Evolutionary conservation across 1,140 invertebrate genomes (phyloP).

Genomic region (Heliconius nattereri): DNA sequence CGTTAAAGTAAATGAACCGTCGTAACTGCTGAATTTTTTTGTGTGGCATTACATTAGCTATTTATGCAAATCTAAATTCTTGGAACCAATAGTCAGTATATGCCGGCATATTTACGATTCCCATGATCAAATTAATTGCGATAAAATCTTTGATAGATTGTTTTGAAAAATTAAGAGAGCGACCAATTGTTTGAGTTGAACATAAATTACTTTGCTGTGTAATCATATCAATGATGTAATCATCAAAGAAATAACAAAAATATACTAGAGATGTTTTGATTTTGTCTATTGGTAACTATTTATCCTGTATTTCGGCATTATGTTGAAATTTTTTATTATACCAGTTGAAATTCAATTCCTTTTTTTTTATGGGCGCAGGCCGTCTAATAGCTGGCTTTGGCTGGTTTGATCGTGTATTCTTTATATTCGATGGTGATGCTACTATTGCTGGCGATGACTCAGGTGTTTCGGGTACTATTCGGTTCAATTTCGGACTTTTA

Average conservation of each 20-base stretch:
- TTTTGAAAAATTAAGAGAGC: constrained; percentile 21
- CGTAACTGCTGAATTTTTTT: constrained; percentile 38
- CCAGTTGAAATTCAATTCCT: constrained; percentile 20
- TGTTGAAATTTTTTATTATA: constrained; percentile 37
- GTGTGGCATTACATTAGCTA: constrained; percentile 38
- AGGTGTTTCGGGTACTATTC: constrained; percentile 41
- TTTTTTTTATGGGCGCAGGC: constrained; percentile 23
- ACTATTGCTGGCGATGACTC: no score
- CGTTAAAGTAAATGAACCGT: constrained; percentile 31
- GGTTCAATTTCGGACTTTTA: constrained; percentile 41
- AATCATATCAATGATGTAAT: constrained; percentile 37
- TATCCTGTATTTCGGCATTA: constrained; percentile 42
- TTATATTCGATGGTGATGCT: constrained; percentile 31
- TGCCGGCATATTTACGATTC: constrained; percentile 26
- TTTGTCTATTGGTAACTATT: constrained; percentile 36
- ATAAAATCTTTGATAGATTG: constrained; percentile 22
- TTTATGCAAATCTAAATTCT: constrained; percentile 36
- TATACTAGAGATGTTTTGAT: constrained; percentile 43
- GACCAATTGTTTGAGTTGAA: constrained; percentile 32
- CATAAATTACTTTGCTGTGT: constrained; percentile 39
- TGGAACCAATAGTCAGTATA: constrained; percentile 38
- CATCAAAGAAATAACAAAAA: constrained; percentile 38
- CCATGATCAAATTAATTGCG: constrained; percentile 12
- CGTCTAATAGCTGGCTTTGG: constrained; percentile 35
- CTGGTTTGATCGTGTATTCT: constrained; percentile 38